Evolutionary conservation across 2,113 vertebrate genomes (phyloP), one percentile per base, ranked within the genome.

Genomic region (Oreochromis aureus): DNA sequence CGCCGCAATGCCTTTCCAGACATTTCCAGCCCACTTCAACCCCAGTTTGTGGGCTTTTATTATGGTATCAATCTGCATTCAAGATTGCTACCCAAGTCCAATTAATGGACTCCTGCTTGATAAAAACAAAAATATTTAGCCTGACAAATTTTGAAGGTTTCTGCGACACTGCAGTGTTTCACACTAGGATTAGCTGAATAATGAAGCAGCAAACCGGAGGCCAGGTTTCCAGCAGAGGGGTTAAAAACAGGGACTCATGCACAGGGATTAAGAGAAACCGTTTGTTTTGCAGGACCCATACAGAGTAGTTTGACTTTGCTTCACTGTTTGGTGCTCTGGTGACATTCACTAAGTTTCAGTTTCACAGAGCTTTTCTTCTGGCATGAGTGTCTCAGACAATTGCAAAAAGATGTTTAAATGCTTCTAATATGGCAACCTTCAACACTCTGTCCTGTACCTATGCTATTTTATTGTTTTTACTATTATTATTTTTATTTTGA

Each of bases 261-360:
- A 24, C n/a, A 44, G n/a, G 36, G 19, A 66, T 66, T 66, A 66
- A 15, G n/a, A 46, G 41, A 16, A 30, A 48, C 24, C 11, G 27
- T 7, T 48, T 18, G 15, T 27, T 46, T 73, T 46, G 22, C 69
- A 73, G 22, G 13, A 73, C 13, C 15, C 15, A 73, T 73, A 73
- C 22, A 30, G 15, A 11, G 41, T 73, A 73, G 9, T 46, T 18
- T 73, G 41, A 73, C 69, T 73, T 16, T 44, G 22, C n/a, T 73
- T 73, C 39, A 73, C 22, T 53, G 48, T 79, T 36, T 80, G 51
- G 3, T 55, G 12, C 2, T 55, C 41, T 27, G 51, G 51, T 36
- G 2, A 39, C 0, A 0, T 69, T 41, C 19, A 27, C 22, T 0
- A 46, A 30, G 22, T 76, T 6, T 54, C 48, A 1, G 19, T 80